Base-by-base conservation (phyloP, 2,113 vertebrate species). In the Eulemur rufifrons region DNA sequence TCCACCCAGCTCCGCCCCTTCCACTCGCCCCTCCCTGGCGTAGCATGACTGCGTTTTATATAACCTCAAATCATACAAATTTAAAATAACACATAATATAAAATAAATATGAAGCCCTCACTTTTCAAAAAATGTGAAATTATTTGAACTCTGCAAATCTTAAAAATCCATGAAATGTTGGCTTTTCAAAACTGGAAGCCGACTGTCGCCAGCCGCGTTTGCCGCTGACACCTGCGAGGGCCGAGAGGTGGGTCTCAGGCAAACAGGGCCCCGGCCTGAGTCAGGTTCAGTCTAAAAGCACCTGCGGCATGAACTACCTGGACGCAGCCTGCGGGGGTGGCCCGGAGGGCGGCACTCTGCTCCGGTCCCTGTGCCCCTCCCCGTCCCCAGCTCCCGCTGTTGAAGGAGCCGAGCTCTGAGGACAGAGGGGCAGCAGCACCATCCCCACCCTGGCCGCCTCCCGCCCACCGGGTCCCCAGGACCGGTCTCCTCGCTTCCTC, bases 231-330 rank as follows among this genome's bases (percentile, higher is more conserved):
- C 18, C 23, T n/a, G 68, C 42, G 12, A 13, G 27, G 6, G 59
- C 52, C 71, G 12, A 64, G 39, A 6, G 17, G 66, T 50, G 56
- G 52, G 52, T 54, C 52, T 54, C 15, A 54, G 52, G 13, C 8
- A 20, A 74, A n/a, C 39, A 73, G 66, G 66, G 61, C 5, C 59
- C 25, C 4, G 45, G 9, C 25, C 37, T 25, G 37, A 2, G 17
- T 29, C 56, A 32, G 68, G 12, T 25, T 45, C 29, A 2, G 52
- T 11, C 50, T 78, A 1, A 61, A 27, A 14, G 32, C 42, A 61
- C 0, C 0, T 0, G 12, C 37, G 9, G 13, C 4, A 13, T 11
- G 66, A 63, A 52, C 11, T 5, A 11, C 18, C 1, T 2, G 5
- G 52, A 37, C 5, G 20, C 27, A 29, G 39, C 34, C 18, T 32